Conservation (phyloP, 2,797 vertebrate genomes). For the Tokudaia muenninki region DNA sequence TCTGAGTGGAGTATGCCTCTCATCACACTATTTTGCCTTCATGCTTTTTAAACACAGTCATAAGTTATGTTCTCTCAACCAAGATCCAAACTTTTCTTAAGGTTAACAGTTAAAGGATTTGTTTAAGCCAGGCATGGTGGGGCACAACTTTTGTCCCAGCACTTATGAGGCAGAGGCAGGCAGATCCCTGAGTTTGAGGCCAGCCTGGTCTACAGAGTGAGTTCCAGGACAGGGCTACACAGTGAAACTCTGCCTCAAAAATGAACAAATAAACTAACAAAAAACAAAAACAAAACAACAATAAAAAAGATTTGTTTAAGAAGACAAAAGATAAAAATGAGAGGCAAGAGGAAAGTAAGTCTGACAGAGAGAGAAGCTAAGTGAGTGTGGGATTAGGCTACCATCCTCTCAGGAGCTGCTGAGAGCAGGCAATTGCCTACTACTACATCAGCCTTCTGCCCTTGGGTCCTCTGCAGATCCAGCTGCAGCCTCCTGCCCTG, state of each 20-base stretch:
- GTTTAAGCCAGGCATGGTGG: neutral
- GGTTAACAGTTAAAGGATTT: neutral
- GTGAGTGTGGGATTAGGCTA: neutral
- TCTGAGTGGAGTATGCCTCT: neutral
- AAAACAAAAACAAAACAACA: neutral
- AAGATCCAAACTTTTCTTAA: neutral
- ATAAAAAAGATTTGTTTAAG: neutral
- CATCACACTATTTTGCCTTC: neutral
- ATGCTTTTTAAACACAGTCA: neutral
- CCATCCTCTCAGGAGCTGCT: neutral
- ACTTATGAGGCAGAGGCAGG: neutral
- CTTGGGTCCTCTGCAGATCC: neutral
- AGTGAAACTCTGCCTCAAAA: neutral
- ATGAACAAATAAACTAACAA: neutral
- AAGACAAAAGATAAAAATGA: constrained; percentile 1
- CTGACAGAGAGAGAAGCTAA: neutral
- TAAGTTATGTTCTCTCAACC: neutral
- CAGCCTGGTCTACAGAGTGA: neutral
- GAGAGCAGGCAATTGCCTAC: neutral
- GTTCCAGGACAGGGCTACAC: neutral
- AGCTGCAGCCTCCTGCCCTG: neutral
- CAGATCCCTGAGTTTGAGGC: neutral
- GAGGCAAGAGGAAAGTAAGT: neutral
- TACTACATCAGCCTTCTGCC: neutral
- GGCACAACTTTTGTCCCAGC: neutral